Evolutionary conservation across 1,140 invertebrate genomes (phyloP).

Genomic region (Megalonaias nervosa): DNA sequence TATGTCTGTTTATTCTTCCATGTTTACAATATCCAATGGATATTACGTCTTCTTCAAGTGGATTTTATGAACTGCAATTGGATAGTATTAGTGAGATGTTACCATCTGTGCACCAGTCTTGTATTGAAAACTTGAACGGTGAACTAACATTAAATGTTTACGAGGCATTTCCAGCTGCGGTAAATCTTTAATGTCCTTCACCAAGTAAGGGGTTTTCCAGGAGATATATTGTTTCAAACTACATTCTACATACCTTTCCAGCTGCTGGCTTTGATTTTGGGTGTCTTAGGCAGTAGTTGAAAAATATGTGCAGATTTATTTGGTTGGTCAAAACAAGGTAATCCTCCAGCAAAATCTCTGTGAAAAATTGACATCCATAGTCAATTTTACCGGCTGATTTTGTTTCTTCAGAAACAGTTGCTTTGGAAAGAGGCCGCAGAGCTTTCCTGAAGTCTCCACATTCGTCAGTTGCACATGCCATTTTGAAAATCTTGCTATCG

Average conservation of each 20-base stretch:
- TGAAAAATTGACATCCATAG: slow-evolving; percentile 29
- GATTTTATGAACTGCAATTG: slow-evolving; percentile 5
- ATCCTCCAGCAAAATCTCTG: slow-evolving; percentile 32
- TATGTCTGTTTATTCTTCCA: slow-evolving; percentile 26
- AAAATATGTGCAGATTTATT: slow-evolving; percentile 40
- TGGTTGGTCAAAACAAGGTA: slow-evolving; percentile 23
- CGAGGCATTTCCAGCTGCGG: background rate
- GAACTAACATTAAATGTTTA: slow-evolving; percentile 3
- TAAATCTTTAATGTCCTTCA: slow-evolving; percentile 14
- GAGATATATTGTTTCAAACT: slow-evolving; percentile 9
- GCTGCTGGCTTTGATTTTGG: background rate
- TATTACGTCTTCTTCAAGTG: slow-evolving; percentile 20
- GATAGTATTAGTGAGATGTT: slow-evolving; percentile 4
- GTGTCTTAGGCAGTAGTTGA: slow-evolving; percentile 29
- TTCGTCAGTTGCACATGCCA: too few species aligned
- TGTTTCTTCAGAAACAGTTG: slow-evolving; percentile 3
- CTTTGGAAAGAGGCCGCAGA: slow-evolving; percentile 25
- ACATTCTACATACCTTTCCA: slow-evolving; percentile 21
- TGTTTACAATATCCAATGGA: slow-evolving; percentile 29
- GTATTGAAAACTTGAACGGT: slow-evolving; percentile 1
- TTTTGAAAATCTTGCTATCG: too few species aligned
- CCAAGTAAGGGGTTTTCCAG: slow-evolving; percentile 21
- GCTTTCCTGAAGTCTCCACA: background rate
- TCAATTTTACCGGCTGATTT: slow-evolving; percentile 15
- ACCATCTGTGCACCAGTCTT: slow-evolving; percentile 16